Evolutionary conservation across 1,140 invertebrate genomes (phyloP), one percentile per base, ranked within the genome.

Genomic region (Leptonema lineaticorne): DNA sequence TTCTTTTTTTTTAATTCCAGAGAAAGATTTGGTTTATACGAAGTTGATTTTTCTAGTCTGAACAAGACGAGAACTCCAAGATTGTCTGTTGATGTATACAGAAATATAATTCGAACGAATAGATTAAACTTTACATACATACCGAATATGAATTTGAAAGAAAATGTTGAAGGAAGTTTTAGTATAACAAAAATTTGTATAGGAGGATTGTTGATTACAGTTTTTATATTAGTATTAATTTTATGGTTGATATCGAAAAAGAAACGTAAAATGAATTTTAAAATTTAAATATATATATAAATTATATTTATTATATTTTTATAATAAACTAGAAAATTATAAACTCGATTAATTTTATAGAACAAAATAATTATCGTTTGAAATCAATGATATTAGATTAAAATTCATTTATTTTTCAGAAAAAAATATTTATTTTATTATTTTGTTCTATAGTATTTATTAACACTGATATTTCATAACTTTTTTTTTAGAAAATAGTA

Each of bases 21-120:
- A 0, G 84, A 88, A 75, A 85, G 84, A 67, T 94, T 92, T 77
- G 92, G 92, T 1, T 74, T 94, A 0, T 87, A 88, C 73, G 83
- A 87, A 33, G 89, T 94, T 5, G 86, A 94, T 75, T 93, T 92
- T 73, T 79, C 73, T 1, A 83, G 88, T 63, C 83, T 86, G 0
- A 75, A 85, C 1, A 83, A 86, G 69, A 84, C 82, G 0, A 82
- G 92, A 41, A 89, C 83, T 0, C 83, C 85, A 0, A 91, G 92
- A 70, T 78, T 84, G 16, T 93, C 92, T 0, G 84, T 86, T 0
- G 57, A 79, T 0, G 87, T 86, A 72, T 85, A 83, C 72, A 77
- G 77, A 37, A 68, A 84, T 29, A 76, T 89, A 2, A 80, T 85
- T 57, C 76, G 77, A 65, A 79, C 78, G 0, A 76, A 58, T 37